Evolutionary conservation across 2,797 vertebrate genomes (phyloP).

Genomic region (Notolepis coatsorum): DNA sequence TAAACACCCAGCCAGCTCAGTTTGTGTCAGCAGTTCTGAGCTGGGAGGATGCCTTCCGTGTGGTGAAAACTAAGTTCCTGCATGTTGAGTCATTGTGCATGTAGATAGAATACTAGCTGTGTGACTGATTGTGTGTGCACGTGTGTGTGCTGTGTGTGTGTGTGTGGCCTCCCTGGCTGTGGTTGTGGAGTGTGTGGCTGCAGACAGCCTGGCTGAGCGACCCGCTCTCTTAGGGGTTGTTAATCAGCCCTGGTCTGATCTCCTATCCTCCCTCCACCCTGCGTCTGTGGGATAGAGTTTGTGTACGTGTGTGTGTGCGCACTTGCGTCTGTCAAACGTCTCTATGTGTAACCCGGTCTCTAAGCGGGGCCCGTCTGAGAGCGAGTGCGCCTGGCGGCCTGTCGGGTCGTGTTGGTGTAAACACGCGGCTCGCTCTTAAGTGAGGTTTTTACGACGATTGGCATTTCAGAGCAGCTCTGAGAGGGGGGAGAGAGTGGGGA

Average conservation of each 20-base stretch:
- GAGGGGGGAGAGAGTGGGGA: no score
- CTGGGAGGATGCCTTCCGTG: constrained; percentile 67
- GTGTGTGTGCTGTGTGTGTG: background rate
- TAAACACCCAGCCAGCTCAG: constrained; percentile 55
- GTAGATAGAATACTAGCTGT: constrained; percentile 49
- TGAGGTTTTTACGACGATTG: background rate
- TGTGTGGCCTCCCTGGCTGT: constrained; percentile 60
- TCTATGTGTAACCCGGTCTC: constrained; percentile 20
- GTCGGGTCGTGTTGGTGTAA: constrained; percentile 19
- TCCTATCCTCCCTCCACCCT: constrained; percentile 48
- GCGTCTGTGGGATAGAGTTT: constrained; percentile 38
- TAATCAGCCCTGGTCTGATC: constrained; percentile 71
- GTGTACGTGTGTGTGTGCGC: constrained; percentile 25
- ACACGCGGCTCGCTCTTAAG: background rate
- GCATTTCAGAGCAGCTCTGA: background rate
- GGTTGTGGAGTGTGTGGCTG: constrained; percentile 71
- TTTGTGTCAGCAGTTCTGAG: constrained; percentile 75
- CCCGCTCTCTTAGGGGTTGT: constrained; percentile 69
- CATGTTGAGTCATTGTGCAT: constrained; percentile 72
- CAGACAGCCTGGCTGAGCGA: constrained; percentile 75
- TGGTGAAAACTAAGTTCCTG: constrained; percentile 75
- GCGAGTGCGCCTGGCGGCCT: constrained; percentile 23
- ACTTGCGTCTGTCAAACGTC: constrained; percentile 8
- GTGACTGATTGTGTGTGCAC: background rate
- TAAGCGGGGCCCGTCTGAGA: no score